A percentile compares a stretch with the other conserved stretches of the same genome.
Conservation (phyloP, 2,113 vertebrate genomes). For the Cnemophilus loriae region DNA sequence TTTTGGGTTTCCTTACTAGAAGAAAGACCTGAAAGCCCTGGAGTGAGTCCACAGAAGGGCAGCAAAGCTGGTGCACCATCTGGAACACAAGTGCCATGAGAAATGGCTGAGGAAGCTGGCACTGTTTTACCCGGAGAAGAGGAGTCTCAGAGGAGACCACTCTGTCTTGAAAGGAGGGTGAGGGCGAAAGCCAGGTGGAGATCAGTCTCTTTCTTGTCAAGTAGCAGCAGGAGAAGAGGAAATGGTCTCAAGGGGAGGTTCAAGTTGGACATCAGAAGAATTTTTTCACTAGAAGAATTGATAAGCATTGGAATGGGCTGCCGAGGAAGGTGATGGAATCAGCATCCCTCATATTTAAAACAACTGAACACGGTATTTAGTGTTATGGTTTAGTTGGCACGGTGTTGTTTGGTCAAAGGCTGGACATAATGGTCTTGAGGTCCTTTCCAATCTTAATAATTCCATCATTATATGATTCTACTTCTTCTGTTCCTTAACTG, state of each 20-base stretch:
- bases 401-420: neutral
- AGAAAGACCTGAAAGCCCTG: neutral
- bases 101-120: fast-evolving
- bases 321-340: neutral
- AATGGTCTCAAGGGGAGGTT: neutral
- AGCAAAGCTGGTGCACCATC: neutral
- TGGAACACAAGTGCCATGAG: neutral
- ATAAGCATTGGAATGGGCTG: neutral
- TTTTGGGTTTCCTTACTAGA: neutral
- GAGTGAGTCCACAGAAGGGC: fast-evolving
- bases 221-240: neutral
- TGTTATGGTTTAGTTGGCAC: neutral
- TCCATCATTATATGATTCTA: neutral
- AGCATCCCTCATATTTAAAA: fast-evolving
- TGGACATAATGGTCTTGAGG: neutral
- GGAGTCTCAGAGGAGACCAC: neutral
- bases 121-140: neutral
- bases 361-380: fast-evolving
- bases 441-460: neutral
- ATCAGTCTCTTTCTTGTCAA: neutral
- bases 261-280: neutral
- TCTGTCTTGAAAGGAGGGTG: neutral
- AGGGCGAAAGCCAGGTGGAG: neutral
- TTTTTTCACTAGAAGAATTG: neutral
- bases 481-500: neutral